Evolutionary conservation across 2,113 vertebrate species (phyloP).

Genomic region (Indicator maculatus): DNA sequence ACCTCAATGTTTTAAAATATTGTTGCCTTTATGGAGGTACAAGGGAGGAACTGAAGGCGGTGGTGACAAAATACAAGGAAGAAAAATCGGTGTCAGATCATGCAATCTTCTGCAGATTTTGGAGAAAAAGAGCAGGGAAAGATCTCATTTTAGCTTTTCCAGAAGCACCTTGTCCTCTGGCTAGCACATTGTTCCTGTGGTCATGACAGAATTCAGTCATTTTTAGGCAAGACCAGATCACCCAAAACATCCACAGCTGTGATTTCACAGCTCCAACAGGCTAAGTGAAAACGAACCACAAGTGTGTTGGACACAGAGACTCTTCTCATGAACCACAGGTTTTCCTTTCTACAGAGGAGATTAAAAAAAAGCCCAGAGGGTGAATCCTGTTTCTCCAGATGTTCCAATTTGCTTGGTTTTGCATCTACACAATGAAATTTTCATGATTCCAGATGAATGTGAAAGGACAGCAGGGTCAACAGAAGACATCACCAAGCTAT

Average conservation of each 20-base stretch:
- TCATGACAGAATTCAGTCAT: background rate
- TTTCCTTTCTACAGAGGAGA: background rate
- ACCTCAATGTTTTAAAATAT: background rate
- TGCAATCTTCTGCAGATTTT: background rate
- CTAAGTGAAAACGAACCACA: fast-evolving
- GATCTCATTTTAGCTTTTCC: background rate
- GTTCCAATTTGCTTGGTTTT: background rate
- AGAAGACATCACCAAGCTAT: background rate
- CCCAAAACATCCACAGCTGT: background rate
- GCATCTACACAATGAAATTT: background rate
- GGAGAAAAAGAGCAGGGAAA: background rate
- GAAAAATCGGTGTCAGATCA: background rate
- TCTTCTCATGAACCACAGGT: background rate
- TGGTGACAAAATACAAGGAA: background rate
- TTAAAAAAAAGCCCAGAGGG: background rate
- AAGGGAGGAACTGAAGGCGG: background rate
- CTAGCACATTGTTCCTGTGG: fast-evolving
- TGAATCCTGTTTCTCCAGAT: background rate
- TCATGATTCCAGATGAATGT: background rate
- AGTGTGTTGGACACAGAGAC: fast-evolving
- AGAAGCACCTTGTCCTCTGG: background rate
- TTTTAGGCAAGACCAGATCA: background rate
- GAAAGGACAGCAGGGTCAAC: background rate
- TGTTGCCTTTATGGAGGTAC: background rate
- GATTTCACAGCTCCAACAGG: fast-evolving